Conservation (phyloP, 2,888 invertebrate species). For the Alloscopus bannaensis region DNA sequence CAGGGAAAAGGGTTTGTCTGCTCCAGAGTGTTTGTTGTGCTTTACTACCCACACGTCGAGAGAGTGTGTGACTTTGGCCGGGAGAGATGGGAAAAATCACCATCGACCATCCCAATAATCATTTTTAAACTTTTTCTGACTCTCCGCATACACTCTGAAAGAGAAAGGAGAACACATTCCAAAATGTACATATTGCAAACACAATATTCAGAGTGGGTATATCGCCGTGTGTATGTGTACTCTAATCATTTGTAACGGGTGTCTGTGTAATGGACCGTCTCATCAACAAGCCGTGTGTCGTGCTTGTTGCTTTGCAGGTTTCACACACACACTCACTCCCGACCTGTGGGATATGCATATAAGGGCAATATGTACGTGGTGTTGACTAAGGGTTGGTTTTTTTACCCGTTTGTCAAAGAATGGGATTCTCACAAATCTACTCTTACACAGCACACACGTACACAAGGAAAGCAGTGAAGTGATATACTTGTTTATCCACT, state of each 20-base stretch:
- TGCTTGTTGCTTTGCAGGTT: conserved; percentile 38
- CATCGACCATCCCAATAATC: conserved; percentile 29
- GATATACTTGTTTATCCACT: too few relatives aligned
- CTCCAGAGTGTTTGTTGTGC: conserved; percentile 36
- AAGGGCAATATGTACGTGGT: too few relatives aligned
- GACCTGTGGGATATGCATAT: conserved; percentile 38
- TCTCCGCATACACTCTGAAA: too few relatives aligned
- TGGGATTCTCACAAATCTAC: conserved; percentile 32
- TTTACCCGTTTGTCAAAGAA: conserved; percentile 14
- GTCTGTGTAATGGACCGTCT: conserved; percentile 48
- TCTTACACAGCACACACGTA: neutral
- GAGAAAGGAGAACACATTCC: conserved; percentile 21
- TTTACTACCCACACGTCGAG: conserved; percentile 8
- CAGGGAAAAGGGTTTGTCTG: conserved; percentile 37
- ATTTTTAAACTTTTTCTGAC: too few relatives aligned
- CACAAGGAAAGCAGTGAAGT: too few relatives aligned
- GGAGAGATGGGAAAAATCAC: conserved; percentile 23
- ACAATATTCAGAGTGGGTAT: conserved; percentile 13
- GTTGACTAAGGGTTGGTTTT: conserved; percentile 8
- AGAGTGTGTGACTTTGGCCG: conserved; percentile 17
- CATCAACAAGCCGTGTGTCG: conserved; percentile 32
- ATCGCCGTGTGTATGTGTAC: conserved; percentile 5
- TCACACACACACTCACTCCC: neutral
- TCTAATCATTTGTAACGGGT: conserved; percentile 21
- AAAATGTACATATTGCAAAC: conserved; percentile 19